Percentiles rank a stretch among this genome's conserved stretches.
Conservation (phyloP, 2,888 invertebrate species). For the Agrochola lota region DNA sequence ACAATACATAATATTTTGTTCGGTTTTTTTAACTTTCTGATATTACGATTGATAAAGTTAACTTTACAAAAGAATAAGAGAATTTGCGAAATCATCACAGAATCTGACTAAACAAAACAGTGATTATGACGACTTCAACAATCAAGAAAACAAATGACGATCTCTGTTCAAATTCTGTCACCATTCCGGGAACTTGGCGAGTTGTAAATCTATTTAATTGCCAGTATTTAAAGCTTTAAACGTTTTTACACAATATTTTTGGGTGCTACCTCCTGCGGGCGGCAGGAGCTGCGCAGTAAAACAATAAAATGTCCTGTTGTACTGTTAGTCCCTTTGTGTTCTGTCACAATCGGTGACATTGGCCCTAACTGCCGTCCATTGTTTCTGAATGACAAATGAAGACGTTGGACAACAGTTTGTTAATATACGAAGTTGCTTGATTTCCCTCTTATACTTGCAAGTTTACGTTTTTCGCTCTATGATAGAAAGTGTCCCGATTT, state of each 20-base stretch:
- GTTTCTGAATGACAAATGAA: conserved; percentile 86
- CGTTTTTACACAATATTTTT: conserved; percentile 81
- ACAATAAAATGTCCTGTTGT: conserved; percentile 86
- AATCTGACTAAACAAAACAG: conserved; percentile 67
- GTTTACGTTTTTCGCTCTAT: no score
- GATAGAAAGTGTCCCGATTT: not conserved
- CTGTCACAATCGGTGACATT: conserved; percentile 80
- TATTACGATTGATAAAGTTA: not conserved
- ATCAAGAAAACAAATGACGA: conserved; percentile 70
- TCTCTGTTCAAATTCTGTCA: conserved; percentile 69
- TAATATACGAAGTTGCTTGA: conserved; percentile 13
- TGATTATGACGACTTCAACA: conserved; percentile 77
- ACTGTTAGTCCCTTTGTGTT: conserved; percentile 83
- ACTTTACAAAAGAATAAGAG: not conserved
- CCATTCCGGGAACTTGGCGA: conserved; percentile 81
- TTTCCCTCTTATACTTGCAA: conserved; percentile 2
- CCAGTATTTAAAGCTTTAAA: conserved; percentile 78
- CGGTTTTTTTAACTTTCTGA: not conserved
- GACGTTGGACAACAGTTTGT: conserved; percentile 77
- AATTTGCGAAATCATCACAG: conserved; percentile 38
- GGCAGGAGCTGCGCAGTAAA: conserved; percentile 86
- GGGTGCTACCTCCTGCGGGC: conserved; percentile 88
- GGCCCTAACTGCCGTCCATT: conserved; percentile 80
- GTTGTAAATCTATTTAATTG: conserved; percentile 89
- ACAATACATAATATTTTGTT: not conserved